Percentiles rank a stretch among this genome's conserved stretches.
These are phyloP conservation scores for Nylanderia fulva DNA, from an alignment of 1,140 invertebrate genomes.

Conservation along the genomic window DNA sequence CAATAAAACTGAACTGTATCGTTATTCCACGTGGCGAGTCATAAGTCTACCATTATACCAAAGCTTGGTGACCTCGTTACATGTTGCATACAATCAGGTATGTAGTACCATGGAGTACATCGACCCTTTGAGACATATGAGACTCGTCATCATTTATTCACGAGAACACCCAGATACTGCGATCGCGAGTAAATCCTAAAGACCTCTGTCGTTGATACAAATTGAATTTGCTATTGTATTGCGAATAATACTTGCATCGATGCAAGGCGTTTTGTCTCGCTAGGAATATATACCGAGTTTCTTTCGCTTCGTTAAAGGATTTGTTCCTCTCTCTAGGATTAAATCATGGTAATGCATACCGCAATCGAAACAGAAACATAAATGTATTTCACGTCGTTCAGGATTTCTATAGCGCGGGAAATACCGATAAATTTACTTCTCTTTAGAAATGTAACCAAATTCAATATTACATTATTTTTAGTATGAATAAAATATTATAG, in stretches of 20 bases:
- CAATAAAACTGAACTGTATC: slow-evolving; percentile 22
- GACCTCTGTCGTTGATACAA: slow-evolving; percentile 43
- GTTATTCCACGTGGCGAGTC: slow-evolving; percentile 1
- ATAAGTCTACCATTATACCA: slow-evolving; percentile 23
- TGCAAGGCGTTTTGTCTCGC: not conserved
- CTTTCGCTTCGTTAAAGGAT: slow-evolving; percentile 46
- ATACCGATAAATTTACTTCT: slow-evolving; percentile 27
- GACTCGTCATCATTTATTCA: slow-evolving; percentile 57
- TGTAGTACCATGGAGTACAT: slow-evolving; percentile 34
- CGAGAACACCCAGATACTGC: slow-evolving; percentile 55
- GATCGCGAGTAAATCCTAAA: slow-evolving; percentile 44
- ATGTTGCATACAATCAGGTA: slow-evolving; percentile 40
- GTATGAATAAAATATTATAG: not conserved
- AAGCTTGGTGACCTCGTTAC: slow-evolving; percentile 58
- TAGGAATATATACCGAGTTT: not conserved
- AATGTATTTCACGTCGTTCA: slow-evolving; percentile 28
- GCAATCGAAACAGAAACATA: slow-evolving; percentile 37
- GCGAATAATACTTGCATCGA: slow-evolving; percentile 35
- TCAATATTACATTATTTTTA: slow-evolving; percentile 18
- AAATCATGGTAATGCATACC: slow-evolving; percentile 43
- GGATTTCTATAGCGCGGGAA: not conserved
- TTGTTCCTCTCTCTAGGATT: slow-evolving; percentile 19
- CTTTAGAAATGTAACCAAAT: not conserved
- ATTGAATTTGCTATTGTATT: slow-evolving; percentile 36
- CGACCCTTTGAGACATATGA: slow-evolving; percentile 52